Evolutionary conservation across 1,140 invertebrate genomes (phyloP).

Genomic region (Rhynchophorus ferrugineus): DNA sequence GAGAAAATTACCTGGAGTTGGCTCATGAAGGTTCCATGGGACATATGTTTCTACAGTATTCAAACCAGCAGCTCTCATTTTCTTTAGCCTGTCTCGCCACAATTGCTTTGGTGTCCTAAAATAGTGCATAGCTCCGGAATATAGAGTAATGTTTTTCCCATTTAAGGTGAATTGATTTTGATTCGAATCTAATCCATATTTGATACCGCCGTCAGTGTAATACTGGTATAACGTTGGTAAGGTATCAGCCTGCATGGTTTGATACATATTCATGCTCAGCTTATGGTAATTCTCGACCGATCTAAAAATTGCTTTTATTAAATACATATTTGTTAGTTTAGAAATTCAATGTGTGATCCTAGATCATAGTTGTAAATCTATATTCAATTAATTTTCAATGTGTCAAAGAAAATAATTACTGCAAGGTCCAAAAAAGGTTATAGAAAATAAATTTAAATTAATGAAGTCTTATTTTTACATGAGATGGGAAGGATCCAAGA

Average conservation of each 20-base stretch:
- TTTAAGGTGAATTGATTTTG: constrained; percentile 33
- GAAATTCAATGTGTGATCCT: too few species aligned
- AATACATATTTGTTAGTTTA: too few species aligned
- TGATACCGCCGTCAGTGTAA: constrained; percentile 33
- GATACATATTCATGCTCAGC: neutral
- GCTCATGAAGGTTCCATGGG: constrained; percentile 90
- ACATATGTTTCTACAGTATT: constrained; percentile 91
- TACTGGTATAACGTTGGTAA: constrained; percentile 33
- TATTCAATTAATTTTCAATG: too few species aligned
- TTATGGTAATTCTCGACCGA: too few species aligned
- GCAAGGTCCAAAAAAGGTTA: too few species aligned
- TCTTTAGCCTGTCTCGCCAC: constrained; percentile 24
- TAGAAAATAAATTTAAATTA: too few species aligned
- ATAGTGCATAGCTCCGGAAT: constrained; percentile 80
- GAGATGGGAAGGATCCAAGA: too few species aligned
- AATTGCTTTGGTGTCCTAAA: constrained; percentile 67
- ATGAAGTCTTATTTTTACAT: too few species aligned
- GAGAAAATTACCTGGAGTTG: constrained; percentile 38
- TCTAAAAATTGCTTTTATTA: too few species aligned
- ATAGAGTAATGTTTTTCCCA: constrained; percentile 31
- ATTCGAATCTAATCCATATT: constrained; percentile 24
- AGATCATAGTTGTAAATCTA: too few species aligned
- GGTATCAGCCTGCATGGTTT: neutral
- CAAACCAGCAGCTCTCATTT: constrained; percentile 53
- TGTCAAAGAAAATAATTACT: too few species aligned